Evolutionary conservation across 2,888 invertebrate species (phyloP), one percentile per base, ranked within the genome.

Genomic region (Cybosia mesomella): DNA sequence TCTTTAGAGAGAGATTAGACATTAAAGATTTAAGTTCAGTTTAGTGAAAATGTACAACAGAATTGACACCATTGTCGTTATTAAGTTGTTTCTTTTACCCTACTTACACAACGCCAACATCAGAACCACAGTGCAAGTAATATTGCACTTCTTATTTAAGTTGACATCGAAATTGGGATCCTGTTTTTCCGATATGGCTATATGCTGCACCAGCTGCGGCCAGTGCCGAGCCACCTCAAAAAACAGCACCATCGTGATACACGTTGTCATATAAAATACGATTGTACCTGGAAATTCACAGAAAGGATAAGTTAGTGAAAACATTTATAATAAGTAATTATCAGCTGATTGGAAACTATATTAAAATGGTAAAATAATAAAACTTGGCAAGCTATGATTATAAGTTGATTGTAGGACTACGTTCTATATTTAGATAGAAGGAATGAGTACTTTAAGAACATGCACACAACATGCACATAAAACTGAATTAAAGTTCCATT

Each of bases 191-290:
- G 85, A 83, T 22, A 79, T 81, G 0, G 89, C 80, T 11, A 93
- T 88, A 7, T 88, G 81, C 21, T 86, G 87, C 1, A 86, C 85
- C 5, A 94, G 77, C 0, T 68, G 64, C 0, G 94, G 94, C 94
- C 93, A 94, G 22, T 79, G 76, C 3, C 68, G 81, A 1, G 91
- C 92, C n/a, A 92, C 79, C 73, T 86, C 85, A 10, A 89, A 79
- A 72, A 93, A 94, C 82, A 90, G 84, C 0, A 79, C 0, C 90
- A 89, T 93, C 0, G 92, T 91, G 4, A 92, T 79, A 53, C 90
- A 89, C 0, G 92, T 87, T 0, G 90, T 91, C 0, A 79, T 81
- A 77, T 92, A 93, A 76, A 93, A 94, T 72, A 94, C 89, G 18
- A 91, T 75, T 49, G 92, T 86, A 0, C 91, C 94, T 94, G 81